Conservation (phyloP, 2,888 invertebrate species). For the Cheilosia soror region DNA sequence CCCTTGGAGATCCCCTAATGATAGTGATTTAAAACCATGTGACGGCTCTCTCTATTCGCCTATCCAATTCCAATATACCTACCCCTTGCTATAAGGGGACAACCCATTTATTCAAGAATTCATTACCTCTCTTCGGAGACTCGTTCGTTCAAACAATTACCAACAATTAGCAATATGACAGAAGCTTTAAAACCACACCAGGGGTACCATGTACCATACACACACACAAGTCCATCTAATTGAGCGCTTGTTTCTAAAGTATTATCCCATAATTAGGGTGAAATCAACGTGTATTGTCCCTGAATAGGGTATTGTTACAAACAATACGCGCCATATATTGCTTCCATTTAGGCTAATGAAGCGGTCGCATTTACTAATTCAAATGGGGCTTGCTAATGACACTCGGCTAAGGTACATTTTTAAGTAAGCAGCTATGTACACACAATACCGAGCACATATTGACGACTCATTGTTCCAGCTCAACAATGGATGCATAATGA, state of each 20-base stretch:
- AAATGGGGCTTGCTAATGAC: not conserved
- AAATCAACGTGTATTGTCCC: constrained; percentile 1
- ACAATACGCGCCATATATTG: not conserved
- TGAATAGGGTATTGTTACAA: not conserved
- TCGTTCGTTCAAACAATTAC: not conserved
- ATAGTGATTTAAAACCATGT: too few species aligned
- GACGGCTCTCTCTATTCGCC: too few species aligned
- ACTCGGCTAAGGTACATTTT: not conserved
- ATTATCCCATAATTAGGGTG: not conserved
- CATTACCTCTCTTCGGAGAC: too few species aligned
- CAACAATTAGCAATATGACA: not conserved
- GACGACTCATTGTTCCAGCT: not conserved
- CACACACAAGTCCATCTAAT: not conserved
- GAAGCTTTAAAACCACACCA: not conserved
- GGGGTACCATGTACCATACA: not conserved
- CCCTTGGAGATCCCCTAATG: too few species aligned
- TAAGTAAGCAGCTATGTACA: not conserved
- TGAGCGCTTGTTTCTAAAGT: constrained; percentile 2
- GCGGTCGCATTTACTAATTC: constrained; percentile 1
- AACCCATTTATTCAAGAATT: too few species aligned
- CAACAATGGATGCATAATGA: not conserved
- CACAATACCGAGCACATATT: not conserved
- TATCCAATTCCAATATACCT: too few species aligned
- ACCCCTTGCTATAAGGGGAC: too few species aligned
- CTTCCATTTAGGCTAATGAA: constrained; percentile 13